A percentile compares a stretch with the other conserved stretches of the same genome.
Evolutionary conservation across 2,888 invertebrate species (phyloP).

Genomic region (Cyrtodaria siliqua): DNA sequence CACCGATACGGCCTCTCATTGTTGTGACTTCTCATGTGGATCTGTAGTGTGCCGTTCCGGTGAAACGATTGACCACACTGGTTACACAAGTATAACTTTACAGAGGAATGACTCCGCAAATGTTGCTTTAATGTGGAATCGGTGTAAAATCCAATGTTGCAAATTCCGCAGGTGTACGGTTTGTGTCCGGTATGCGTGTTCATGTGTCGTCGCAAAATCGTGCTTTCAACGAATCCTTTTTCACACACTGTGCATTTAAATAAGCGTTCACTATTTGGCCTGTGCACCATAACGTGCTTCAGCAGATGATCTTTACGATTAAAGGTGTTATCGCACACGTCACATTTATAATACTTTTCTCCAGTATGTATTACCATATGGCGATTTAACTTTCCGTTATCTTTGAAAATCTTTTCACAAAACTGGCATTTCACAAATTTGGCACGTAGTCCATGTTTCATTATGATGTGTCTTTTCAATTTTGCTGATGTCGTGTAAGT

Average conservation of each 20-base stretch:
- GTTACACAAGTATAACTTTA: slow-evolving; percentile 85
- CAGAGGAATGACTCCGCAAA: slow-evolving; percentile 83
- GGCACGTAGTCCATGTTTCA: slow-evolving; percentile 5
- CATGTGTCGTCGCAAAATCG: slow-evolving; percentile 27
- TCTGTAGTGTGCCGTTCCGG: slow-evolving; percentile 85
- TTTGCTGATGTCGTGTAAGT: slow-evolving; percentile 3
- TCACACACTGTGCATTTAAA: slow-evolving; percentile 32
- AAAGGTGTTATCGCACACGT: slow-evolving; percentile 24
- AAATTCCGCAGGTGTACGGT: slow-evolving; percentile 39
- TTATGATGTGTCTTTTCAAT: slow-evolving; percentile 3
- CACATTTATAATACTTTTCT: slow-evolving; percentile 25
- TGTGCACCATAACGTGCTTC: slow-evolving; percentile 37
- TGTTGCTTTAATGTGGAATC: slow-evolving; percentile 33
- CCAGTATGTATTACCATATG: slow-evolving; percentile 37
- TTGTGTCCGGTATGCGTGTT: slow-evolving; percentile 43
- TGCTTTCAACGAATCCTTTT: slow-evolving; percentile 41
- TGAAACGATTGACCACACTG: slow-evolving; percentile 85
- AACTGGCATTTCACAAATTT: slow-evolving; percentile 6
- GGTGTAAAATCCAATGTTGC: slow-evolving; percentile 14
- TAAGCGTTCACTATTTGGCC: slow-evolving; percentile 30
- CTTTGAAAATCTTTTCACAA: slow-evolving; percentile 10
- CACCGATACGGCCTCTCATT: slow-evolving; percentile 85
- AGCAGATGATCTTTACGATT: slow-evolving; percentile 41
- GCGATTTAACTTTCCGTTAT: slow-evolving; percentile 27
- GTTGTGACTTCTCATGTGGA: slow-evolving; percentile 89